phyloP scores from a whole-genome alignment of 2,888 invertebrate species.

The Argynnis bischoffii region DNA sequence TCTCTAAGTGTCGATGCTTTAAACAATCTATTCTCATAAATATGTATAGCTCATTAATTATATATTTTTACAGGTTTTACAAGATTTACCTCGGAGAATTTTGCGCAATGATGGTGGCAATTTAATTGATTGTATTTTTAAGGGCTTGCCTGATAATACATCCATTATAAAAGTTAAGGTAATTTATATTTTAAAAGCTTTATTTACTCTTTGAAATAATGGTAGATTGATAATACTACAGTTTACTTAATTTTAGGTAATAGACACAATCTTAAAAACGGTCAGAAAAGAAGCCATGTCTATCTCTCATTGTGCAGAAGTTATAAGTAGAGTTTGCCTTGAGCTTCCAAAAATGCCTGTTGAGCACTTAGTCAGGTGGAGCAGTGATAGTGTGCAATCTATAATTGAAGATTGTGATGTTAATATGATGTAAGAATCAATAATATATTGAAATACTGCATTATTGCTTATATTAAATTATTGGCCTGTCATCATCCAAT shows the following conservation, averaged over 20 bases:
- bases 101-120: slow-evolving; percentile 64
- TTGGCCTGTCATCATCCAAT: neutral
- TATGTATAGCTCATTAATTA: slow-evolving; percentile 17
- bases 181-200: slow-evolving; percentile 15
- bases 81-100: slow-evolving; percentile 58
- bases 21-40: neutral
- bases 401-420: slow-evolving; percentile 71
- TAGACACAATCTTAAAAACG: slow-evolving; percentile 58
- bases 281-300: slow-evolving; percentile 66
- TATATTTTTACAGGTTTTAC: slow-evolving; percentile 55
- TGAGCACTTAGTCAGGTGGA: slow-evolving; percentile 61
- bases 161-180: slow-evolving; percentile 61
- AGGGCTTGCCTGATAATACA: slow-evolving; percentile 58
- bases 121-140: slow-evolving; percentile 62
- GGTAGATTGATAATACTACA: neutral
- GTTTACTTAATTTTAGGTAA: slow-evolving; percentile 49
- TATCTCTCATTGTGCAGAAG: slow-evolving; percentile 65
- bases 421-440: slow-evolving; percentile 69
- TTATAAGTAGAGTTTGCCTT: slow-evolving; percentile 63
- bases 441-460: too few species aligned
- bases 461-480: slow-evolving; percentile 33
- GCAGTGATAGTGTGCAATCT: slow-evolving; percentile 69
- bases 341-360: slow-evolving; percentile 59
- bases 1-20: too few species aligned
- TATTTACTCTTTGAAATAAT: too few species aligned